Evolutionary conservation across 2,113 vertebrate species (phyloP).

Genomic region (Lophius piscatorius): DNA sequence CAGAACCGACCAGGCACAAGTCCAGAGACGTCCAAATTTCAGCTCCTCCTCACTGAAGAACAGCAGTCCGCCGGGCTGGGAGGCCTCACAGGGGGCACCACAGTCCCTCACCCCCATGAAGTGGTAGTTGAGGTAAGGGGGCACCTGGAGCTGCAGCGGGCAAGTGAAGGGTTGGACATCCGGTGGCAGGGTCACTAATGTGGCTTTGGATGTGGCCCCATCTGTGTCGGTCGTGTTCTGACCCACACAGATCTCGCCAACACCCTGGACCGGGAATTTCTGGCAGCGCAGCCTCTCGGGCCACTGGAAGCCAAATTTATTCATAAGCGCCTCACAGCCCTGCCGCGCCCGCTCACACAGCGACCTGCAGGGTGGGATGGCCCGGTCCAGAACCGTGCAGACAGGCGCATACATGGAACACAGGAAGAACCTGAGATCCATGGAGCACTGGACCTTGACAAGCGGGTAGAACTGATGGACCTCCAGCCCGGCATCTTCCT

Average conservation of each 20-base stretch:
- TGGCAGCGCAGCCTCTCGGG: constrained; percentile 86
- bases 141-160: constrained; percentile 89
- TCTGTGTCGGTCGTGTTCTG: constrained; percentile 85
- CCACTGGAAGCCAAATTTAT: constrained; percentile 91
- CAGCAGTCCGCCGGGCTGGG: constrained; percentile 87
- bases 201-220: constrained; percentile 70
- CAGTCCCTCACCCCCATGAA: constrained; percentile 91
- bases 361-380: constrained; percentile 87
- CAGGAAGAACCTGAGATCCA: constrained; percentile 64
- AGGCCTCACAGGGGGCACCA: constrained; percentile 89
- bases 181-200: constrained; percentile 73
- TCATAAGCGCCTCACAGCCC: constrained; percentile 82
- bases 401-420: constrained; percentile 90
- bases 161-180: constrained; percentile 83
- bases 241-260: constrained; percentile 88
- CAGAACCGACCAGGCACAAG: constrained; percentile 88
- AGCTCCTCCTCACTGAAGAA: constrained; percentile 91
- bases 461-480: constrained; percentile 84
- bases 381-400: constrained; percentile 87
- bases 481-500: constrained; percentile 89
- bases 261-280: constrained; percentile 86
- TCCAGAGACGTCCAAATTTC: constrained; percentile 88
- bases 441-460: constrained; percentile 49
- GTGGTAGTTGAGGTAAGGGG: constrained; percentile 88
- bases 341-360: constrained; percentile 84